Conservation (phyloP, 1,140 invertebrate genomes). For the Drosophila kanapiae region DNA sequence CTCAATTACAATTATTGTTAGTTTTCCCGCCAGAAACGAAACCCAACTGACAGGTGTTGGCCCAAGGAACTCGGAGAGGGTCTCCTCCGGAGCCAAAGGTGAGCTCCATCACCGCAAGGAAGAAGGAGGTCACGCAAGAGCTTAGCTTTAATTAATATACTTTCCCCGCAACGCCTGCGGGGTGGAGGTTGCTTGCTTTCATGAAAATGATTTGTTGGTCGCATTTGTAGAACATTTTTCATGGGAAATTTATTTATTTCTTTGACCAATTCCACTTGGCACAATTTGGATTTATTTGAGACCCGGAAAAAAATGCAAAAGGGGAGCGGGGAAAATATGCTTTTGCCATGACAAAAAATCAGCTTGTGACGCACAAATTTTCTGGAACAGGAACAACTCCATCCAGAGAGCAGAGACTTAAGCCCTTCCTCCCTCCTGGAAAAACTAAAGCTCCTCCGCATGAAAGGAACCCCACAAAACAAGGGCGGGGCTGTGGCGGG, state of each 20-base stretch:
- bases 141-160: conserved; percentile 68
- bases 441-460: conserved; percentile 31
- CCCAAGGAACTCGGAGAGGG: not conserved
- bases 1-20: conserved; percentile 78
- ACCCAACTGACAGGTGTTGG: conserved; percentile 66
- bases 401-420: conserved; percentile 16
- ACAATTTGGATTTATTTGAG: conserved; percentile 29
- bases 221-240: conserved; percentile 15
- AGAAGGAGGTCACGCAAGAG: conserved; percentile 45
- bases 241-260: conserved; percentile 41
- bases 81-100: not conserved
- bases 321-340: conserved; percentile 24
- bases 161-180: not conserved
- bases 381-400: conserved; percentile 36
- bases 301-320: not conserved
- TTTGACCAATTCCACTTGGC: conserved; percentile 18
- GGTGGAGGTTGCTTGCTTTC: not conserved
- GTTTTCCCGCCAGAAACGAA: conserved; percentile 44
- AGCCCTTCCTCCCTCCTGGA: conserved; percentile 5
- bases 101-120: not conserved
- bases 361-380: conserved; percentile 61
- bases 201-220: conserved; percentile 23
- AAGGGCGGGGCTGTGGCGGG: not conserved
- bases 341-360: conserved; percentile 50
- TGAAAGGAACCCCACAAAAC: conserved; percentile 21